Base-by-base conservation (phyloP, 2,113 vertebrate genomes). In the Solea senegalensis region DNA sequence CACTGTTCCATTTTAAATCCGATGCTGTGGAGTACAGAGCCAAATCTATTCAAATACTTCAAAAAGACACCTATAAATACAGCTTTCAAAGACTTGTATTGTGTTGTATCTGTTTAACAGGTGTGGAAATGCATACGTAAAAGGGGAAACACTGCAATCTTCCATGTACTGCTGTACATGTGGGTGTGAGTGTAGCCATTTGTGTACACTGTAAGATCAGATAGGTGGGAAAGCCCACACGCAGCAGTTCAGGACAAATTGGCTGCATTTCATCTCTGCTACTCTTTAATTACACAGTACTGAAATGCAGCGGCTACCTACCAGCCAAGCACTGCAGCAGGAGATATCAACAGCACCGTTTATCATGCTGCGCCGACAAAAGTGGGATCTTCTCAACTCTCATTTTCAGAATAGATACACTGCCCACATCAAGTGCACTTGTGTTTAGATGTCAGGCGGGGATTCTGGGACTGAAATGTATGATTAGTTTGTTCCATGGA, bases 241-340 rank as follows among this genome's bases (percentile, higher is more conserved):
- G 1, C 53, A 54, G 57, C n/a, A 41, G 80, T 64, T 65, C 73
- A 76, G 74, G 69, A 76, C 66, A 86, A 88, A 89, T 82, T 77
- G 76, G 52, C 73, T 77, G 78, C 78, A 48, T 81, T 83, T 90
- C 7, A 39, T 77, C 73, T 84, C 60, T 53, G 49, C 67, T 72
- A 56, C 67, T 59, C 69, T 83, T 88, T 86, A 87, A 90, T 88
- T 76, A 81, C 55, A 75, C 75, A 65, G 14, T 2, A 12, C 48
- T 64, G 56, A 70, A 82, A 69, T 43, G 9, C 67, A 61, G 60
- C 44, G 46, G 62, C 45, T 76, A 57, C 82, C 62, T 69, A 54
- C 74, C 55, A 49, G 15, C 52, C 61, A 14, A 51, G 62, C 41
- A 14, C 83, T 70, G 86, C 70, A 72, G 66, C 12, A 69, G 52